Base-by-base conservation (phyloP, 2,113 vertebrate species). In the Ptilorrhoa leucosticta region DNA sequence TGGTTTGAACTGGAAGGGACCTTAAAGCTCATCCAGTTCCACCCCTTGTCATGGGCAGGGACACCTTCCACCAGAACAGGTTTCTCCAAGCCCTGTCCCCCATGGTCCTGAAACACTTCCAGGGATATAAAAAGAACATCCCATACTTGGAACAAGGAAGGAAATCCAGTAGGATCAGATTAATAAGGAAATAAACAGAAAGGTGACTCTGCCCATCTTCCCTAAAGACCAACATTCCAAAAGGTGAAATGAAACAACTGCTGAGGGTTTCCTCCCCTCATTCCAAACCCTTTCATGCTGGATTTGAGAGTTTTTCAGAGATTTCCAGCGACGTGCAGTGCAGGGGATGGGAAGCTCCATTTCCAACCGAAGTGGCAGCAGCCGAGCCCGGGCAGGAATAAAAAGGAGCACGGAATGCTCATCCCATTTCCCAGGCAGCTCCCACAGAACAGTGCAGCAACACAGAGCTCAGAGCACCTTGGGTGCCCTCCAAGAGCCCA, bases 311-410 rank as follows among this genome's bases (percentile, higher is more conserved):
- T 8, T 60, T 19, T 47, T 27, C 23, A 21, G 66, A 6, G 4
- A 53, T 44, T 80, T 61, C 57, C 48, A 83, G 40, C 27, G 48
- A 8, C 13, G 2, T 10, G 57, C 40, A 70, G 26, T 4, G 9
- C 80, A 50, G 13, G 35, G 42, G 42, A 61, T 4, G 31, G 54
- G 30, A 72, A 77, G 12, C 30, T 39, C 61, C 10, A 2, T 26
- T n/a, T 72, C 60, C 79, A 85, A 18, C 10, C 2, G 0, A 26
- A 40, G 17, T 4, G 22, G 35, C 17, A 56, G 33, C 11, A 39
- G 57, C 9, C 2, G 2, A 47, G 45, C 33, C 19, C 0, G 7
- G 61, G 18, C 31, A 61, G 1, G 11, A 40, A 51, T 0, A 7
- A 13, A 35, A 66, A 54, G 40, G 31, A 91, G 26, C 26, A 45